A percentile compares a stretch with the other conserved stretches of the same genome.
These are phyloP conservation scores for Leptothorax acervorum DNA, from an alignment of 2,888 invertebrate genomes.

Conservation along the genomic window DNA sequence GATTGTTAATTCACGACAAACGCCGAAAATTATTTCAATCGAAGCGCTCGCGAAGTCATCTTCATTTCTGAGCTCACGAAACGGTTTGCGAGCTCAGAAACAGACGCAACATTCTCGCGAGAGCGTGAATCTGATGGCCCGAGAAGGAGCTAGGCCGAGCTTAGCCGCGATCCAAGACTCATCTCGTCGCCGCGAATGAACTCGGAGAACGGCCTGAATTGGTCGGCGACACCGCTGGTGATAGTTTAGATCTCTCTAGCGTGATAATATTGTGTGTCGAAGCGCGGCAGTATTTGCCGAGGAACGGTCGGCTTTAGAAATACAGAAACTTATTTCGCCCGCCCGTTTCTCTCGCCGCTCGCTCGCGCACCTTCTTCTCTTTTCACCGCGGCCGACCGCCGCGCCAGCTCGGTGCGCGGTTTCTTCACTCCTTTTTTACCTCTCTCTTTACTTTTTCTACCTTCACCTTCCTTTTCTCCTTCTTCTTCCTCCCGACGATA, in stretches of 20 bases:
- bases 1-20: not conserved
- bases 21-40: not conserved
- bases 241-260: constrained; percentile 80
- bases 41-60: not conserved
- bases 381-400: constrained; percentile 9
- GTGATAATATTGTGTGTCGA: constrained; percentile 82
- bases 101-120: not conserved
- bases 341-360: constrained; percentile 41
- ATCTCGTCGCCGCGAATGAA: constrained; percentile 55
- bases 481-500: not conserved
- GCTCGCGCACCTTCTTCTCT: constrained; percentile 28
- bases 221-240: constrained; percentile 65
- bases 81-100: no score
- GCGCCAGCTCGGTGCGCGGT: constrained; percentile 9
- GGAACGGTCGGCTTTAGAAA: constrained; percentile 73
- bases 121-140: not conserved
- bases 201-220: constrained; percentile 47
- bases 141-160: constrained; percentile 28
- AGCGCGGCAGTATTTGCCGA: constrained; percentile 76
- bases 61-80: not conserved
- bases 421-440: constrained; percentile 11
- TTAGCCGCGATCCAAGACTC: constrained; percentile 38
- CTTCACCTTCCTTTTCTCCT: not conserved
- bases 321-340: constrained; percentile 75
- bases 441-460: not conserved